Percentiles rank a stretch among this genome's conserved stretches.
phyloP scores from a whole-genome alignment of 2,888 invertebrate genomes.

The Cinara cedri region DNA sequence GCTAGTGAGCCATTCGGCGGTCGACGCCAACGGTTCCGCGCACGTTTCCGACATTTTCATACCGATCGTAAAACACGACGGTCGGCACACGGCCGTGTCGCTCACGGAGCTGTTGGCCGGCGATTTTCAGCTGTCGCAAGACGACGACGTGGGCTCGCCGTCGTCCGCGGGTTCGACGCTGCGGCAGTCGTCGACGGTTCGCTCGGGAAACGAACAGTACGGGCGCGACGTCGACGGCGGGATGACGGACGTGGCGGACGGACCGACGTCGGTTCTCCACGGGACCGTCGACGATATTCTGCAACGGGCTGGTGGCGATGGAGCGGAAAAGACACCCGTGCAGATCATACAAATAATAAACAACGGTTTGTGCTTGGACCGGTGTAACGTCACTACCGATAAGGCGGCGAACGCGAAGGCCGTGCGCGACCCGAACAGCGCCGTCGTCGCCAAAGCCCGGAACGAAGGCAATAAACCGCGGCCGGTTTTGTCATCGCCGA shows the following conservation, averaged over 20 bases:
- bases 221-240: not conserved
- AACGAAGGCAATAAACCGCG: not conserved
- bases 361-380: constrained; percentile 7
- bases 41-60: constrained; percentile 18
- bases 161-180: not conserved
- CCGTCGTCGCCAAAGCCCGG: too few relatives aligned
- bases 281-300: too few relatives aligned
- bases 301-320: too few relatives aligned
- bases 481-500: not conserved
- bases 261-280: not conserved
- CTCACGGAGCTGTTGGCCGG: constrained; percentile 30
- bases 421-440: too few relatives aligned
- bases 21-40: constrained; percentile 2
- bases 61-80: constrained; percentile 27
- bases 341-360: constrained; percentile 48
- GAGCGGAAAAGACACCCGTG: not conserved
- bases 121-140: constrained; percentile 2
- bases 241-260: too few relatives aligned
- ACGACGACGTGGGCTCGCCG: not conserved
- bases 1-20: not conserved
- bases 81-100: constrained; percentile 5
- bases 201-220: not conserved
- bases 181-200: too few relatives aligned
- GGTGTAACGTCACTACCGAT: not conserved
- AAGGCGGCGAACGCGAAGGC: too few relatives aligned